Base-by-base conservation (phyloP, 2,113 vertebrate genomes). In the Piliocolobus tephrosceles region DNA sequence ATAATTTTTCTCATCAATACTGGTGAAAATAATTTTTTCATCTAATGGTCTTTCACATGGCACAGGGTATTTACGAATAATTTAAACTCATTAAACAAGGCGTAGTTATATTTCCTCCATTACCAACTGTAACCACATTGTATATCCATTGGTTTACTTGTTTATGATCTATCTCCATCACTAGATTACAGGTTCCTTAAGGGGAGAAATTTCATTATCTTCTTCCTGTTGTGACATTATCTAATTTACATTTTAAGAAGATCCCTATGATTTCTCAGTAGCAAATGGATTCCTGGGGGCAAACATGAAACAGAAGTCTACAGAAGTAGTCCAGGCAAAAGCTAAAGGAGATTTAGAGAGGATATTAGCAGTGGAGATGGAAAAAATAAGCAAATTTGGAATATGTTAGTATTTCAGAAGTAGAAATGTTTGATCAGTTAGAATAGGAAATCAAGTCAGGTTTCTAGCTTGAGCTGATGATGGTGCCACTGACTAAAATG, bases 81-180 rank as follows among this genome's bases (percentile, higher is more conserved):
- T 78, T 88, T 57, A 72, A 80, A 79, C 79, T 86, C 25, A 86
- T 27, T 94, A 61, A 95, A 95, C 57, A 96, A 95, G 40, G 4
- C 57, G 23, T 70, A 91, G 57, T 7, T 75, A 6, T 38, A 86
- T 86, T 79, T 93, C 18, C 57, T 79, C 8, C 55, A 88, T 45
- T 50, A 83, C 43, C 35, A 40, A 81, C 55, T 72, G 5, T 52
- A 86, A 93, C 32, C 68, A 95, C n/a, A 83, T 14, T 79, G 43
- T 52, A 78, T 16, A 79, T 25, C 14, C 9, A 47, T 43, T 38
- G 84, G 55, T 52, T 80, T 50, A 88, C 70, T 93, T 94, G 13
- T 23, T 88, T 86, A 93, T 72, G 5, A 88, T 76, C 35, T 89
- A 27, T 18, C 43, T 92, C 50, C 22, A 57, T 91, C 30, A 52